Percentiles rank a stretch among this genome's conserved stretches.
phyloP scores from a whole-genome alignment of 2,797 vertebrate genomes.

The Sternotherus odoratus region DNA sequence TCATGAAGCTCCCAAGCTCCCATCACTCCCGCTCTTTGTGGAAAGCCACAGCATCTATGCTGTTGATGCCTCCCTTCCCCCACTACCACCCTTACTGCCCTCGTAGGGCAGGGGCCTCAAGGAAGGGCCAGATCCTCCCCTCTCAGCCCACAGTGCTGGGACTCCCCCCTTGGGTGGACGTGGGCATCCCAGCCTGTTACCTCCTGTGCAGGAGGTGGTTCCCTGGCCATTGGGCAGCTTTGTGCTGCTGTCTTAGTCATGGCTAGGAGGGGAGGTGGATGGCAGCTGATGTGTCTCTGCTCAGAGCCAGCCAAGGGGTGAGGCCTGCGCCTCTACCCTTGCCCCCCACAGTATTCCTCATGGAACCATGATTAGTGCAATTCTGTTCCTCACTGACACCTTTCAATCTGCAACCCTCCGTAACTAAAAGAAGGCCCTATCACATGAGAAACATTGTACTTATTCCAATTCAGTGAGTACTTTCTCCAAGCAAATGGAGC shows the following conservation, averaged over 20 bases:
- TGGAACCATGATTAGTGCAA: neutral
- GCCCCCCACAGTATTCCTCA: neutral
- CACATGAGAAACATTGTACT: neutral
- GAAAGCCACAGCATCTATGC: neutral
- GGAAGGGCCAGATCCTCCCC: neutral
- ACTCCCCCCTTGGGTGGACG: neutral
- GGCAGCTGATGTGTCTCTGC: neutral
- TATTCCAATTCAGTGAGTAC: constrained; percentile 43
- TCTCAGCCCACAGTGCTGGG: neutral
- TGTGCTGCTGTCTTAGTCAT: neutral
- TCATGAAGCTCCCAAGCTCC: neutral
- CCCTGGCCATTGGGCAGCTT: neutral
- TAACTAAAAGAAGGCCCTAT: neutral
- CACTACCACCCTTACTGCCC: neutral
- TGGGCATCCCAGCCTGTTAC: neutral
- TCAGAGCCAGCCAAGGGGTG: neutral
- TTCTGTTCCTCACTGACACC: constrained; percentile 20
- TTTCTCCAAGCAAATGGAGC: constrained; percentile 60
- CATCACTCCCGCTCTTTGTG: neutral
- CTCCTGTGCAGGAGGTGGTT: neutral
- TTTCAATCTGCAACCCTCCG: constrained; percentile 35
- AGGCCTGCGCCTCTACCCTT: neutral
- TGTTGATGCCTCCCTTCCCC: neutral
- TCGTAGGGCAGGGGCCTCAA: neutral
- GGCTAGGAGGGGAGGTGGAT: neutral